Conservation (phyloP, 2,113 vertebrate genomes). For the Rallus limicola region DNA sequence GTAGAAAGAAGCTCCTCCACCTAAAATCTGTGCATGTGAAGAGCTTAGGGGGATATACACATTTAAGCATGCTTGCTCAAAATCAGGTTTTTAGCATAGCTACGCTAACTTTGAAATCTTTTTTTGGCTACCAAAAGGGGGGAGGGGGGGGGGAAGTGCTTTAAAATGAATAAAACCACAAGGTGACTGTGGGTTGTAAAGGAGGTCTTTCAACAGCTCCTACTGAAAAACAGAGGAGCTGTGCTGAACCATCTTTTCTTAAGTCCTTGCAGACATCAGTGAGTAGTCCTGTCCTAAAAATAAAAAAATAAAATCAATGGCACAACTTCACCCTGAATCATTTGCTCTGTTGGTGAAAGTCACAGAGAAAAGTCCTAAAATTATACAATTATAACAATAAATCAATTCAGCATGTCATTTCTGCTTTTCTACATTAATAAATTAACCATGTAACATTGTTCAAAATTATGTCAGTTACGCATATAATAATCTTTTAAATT, state of each 20-base stretch:
- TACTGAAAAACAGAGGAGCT: not conserved
- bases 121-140: not conserved
- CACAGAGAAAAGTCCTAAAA: conserved; percentile 82
- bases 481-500: conserved; percentile 94
- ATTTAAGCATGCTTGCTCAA: not conserved
- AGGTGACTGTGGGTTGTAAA: conserved; percentile 31
- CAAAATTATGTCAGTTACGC: conserved; percentile 90
- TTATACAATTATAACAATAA: conserved; percentile 84
- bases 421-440: conserved; percentile 88
- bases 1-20: not conserved
- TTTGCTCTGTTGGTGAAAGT: conserved; percentile 77
- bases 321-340: conserved; percentile 56
- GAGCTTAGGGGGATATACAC: not conserved
- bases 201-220: conserved; percentile 37
- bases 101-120: not conserved
- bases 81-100: not conserved
- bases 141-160: not conserved
- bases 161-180: conserved; percentile 45
- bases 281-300: not conserved
- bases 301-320: not conserved
- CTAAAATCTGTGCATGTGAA: not conserved
- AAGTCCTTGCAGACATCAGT: not conserved
- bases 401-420: conserved; percentile 82
- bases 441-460: conserved; percentile 92
- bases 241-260: not conserved